Evolutionary conservation across 2,113 vertebrate species (phyloP).

Genomic region (Lycaon pictus): DNA sequence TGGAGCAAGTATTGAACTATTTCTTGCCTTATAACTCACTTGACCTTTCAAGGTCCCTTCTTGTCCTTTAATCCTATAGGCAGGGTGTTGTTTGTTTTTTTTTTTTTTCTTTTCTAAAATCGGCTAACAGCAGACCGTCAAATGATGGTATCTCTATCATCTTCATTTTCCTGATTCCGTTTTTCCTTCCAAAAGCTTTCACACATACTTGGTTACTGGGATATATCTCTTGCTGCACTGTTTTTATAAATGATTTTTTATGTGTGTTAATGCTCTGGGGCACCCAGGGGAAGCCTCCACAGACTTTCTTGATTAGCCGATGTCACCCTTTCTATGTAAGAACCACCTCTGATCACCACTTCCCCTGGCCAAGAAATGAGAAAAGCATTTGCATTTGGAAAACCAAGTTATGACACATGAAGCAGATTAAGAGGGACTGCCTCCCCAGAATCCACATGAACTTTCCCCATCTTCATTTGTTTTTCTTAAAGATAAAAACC

Average conservation of each 20-base stretch:
- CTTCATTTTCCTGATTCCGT: neutral
- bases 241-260: neutral
- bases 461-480: slow-evolving; percentile 81
- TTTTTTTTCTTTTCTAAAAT: neutral
- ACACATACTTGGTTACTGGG: neutral
- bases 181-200: neutral
- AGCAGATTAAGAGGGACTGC: neutral
- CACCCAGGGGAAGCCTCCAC: slow-evolving; percentile 31
- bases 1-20: slow-evolving; percentile 1
- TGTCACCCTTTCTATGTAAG: neutral
- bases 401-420: slow-evolving; percentile 66
- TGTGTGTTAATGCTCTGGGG: neutral
- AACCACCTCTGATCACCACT: slow-evolving; percentile 24
- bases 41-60: neutral
- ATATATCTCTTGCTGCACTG: neutral
- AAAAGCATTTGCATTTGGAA: slow-evolving; percentile 74
- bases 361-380: slow-evolving; percentile 58
- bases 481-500: slow-evolving; percentile 87
- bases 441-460: slow-evolving; percentile 70
- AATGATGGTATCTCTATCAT: neutral
- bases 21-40: slow-evolving; percentile 1
- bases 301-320: slow-evolving; percentile 59
- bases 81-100: neutral
- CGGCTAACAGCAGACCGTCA: neutral
- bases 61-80: neutral